Conservation (phyloP, 64 coral and sea anemone genomes). For the Acropora yongei region DNA sequence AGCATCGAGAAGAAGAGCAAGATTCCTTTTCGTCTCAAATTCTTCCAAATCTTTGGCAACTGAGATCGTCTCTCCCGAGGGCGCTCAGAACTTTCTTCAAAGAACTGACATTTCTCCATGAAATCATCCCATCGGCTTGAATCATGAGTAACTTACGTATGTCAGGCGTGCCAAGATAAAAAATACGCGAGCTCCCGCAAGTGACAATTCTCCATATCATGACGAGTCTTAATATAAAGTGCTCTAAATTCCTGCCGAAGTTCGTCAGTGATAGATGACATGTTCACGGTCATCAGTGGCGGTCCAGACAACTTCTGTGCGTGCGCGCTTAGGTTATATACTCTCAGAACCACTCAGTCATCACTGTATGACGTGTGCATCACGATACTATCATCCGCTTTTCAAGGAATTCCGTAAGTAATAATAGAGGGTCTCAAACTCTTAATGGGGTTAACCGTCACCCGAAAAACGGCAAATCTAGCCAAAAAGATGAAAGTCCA, state of each 20-base stretch:
- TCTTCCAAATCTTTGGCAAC: not conserved
- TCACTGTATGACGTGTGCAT: too few species aligned
- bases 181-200: not conserved
- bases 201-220: not conserved
- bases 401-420: too few species aligned
- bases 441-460: too few species aligned
- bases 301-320: not conserved
- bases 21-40: slow-evolving; percentile 5
- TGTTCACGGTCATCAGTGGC: not conserved
- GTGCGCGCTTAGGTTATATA: too few species aligned
- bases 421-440: too few species aligned
- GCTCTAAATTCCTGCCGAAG: not conserved
- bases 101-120: not conserved
- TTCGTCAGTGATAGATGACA: not conserved
- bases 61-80: not conserved
- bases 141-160: too few species aligned
- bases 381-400: too few species aligned
- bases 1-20: not conserved
- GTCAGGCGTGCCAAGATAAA: not conserved
- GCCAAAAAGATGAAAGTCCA: too few species aligned
- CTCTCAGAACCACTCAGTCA: too few species aligned
- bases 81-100: not conserved
- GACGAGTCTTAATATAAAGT: not conserved
- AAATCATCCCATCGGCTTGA: not conserved
- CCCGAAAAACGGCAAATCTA: too few species aligned